Conservation (phyloP, 2,113 vertebrate species). For the Rhinichthys klamathensis region DNA sequence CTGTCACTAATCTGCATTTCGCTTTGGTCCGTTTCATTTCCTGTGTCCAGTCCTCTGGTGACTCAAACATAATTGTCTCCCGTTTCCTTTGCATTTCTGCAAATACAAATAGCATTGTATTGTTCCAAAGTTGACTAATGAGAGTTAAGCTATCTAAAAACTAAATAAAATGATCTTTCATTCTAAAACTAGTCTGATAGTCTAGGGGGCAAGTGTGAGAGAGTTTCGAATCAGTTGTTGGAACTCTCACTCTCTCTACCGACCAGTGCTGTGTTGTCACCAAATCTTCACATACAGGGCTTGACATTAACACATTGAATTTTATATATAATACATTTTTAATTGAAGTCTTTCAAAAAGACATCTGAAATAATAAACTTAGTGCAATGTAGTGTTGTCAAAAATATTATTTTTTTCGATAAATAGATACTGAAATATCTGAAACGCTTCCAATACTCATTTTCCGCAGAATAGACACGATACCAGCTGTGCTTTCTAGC, state of each 20-base stretch:
- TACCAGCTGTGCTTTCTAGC: too few species aligned
- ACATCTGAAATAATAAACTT: too few species aligned
- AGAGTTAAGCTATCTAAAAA: background rate
- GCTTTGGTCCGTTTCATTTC: conserved; percentile 85
- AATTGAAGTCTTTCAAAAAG: too few species aligned
- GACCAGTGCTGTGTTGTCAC: background rate
- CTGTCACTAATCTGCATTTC: conserved; percentile 74
- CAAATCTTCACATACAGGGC: background rate
- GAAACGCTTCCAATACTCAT: too few species aligned
- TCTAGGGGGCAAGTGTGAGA: too few species aligned
- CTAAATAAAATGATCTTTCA: background rate
- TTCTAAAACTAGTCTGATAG: background rate
- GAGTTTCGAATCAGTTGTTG: background rate
- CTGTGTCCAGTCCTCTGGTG: conserved; percentile 79
- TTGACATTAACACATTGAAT: too few species aligned
- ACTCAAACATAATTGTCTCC: conserved; percentile 82
- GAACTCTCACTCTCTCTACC: background rate
- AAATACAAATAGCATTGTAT: conserved; percentile 15
- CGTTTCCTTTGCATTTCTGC: conserved; percentile 65
- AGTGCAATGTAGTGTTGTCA: too few species aligned
- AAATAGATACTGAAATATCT: too few species aligned
- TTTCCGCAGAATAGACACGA: too few species aligned
- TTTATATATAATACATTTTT: too few species aligned
- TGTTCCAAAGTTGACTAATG: background rate
- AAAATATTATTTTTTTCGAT: too few species aligned